phyloP scores from a whole-genome alignment of 2,888 invertebrate species.

The Pterostichus niger region DNA sequence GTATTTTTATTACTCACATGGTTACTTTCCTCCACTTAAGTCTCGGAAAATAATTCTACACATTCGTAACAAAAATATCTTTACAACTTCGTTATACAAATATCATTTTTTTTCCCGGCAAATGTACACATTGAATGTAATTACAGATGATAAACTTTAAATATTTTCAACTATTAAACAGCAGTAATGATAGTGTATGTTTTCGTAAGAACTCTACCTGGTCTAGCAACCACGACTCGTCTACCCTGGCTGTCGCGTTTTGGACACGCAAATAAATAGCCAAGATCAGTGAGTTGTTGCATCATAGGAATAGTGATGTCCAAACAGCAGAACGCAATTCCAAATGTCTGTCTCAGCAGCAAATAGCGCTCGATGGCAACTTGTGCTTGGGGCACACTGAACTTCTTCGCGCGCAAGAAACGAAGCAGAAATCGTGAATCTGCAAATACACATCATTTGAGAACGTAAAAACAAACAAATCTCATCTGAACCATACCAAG shows the following conservation, averaged over 20 bases:
- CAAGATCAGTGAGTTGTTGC: constrained; percentile 85
- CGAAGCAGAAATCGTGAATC: constrained; percentile 86
- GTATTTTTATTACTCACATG: too few relatives aligned
- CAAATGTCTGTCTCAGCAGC: constrained; percentile 87
- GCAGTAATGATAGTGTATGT: not conserved
- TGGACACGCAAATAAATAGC: constrained; percentile 89
- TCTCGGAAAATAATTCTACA: too few relatives aligned
- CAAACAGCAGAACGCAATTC: constrained; percentile 86
- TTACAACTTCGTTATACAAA: too few relatives aligned
- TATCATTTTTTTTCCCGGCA: too few relatives aligned
- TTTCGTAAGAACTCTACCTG: constrained; percentile 79
- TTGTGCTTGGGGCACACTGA: constrained; percentile 88
- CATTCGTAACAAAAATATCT: too few relatives aligned
- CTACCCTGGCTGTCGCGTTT: constrained; percentile 87
- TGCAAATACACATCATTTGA: constrained; percentile 71
- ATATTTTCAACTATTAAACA: too few relatives aligned
- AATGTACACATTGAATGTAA: too few relatives aligned
- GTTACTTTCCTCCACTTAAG: too few relatives aligned
- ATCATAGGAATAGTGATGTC: constrained; percentile 86
- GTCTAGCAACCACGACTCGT: constrained; percentile 87
- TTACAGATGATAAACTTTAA: too few relatives aligned
- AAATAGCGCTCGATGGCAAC: constrained; percentile 89
- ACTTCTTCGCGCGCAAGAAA: constrained; percentile 90
- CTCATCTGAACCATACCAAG: constrained; percentile 79
- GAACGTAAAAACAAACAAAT: not conserved